Base-by-base conservation (phyloP, 2,797 vertebrate genomes). In the Brachyrhaphis roseni region DNA sequence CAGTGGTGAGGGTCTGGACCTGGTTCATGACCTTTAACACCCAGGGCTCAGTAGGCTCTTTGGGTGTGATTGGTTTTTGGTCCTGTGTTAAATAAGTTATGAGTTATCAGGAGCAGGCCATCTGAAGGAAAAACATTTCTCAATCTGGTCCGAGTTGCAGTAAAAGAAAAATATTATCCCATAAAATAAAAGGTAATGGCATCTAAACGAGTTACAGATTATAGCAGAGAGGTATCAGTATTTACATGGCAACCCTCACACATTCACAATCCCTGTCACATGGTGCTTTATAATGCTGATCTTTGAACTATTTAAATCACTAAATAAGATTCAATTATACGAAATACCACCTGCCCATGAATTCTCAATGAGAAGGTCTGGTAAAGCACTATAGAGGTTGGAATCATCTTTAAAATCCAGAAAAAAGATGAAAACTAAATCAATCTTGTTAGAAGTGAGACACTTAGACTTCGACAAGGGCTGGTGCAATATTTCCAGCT, bases 21-120 rank as follows among this genome's bases (percentile, higher is more conserved):
- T 85, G 85, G 84, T 74, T 87, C 78, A 31, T 82, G 90, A 93
- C 91, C 90, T 88, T 90, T 88, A 84, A 76, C 86, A 87, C 78
- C 43, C n/a, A 3, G 34, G 75, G 82, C 86, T 85, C 68, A 72
- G 2, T 49, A 74, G 68, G 79, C 72, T 72, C 80, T 87, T 87
- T 88, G 82, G 74, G 49, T 78, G 79, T 85, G 76, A 87, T 88
- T 92, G 81, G 88, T 84, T 89, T 71, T 90, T 78, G 86, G 64
- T 73, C 62, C 51, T 51, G 49, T 76, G 43, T 78, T 78, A 81
- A 79, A 86, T 59, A 84, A 55, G 72, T 83, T 77, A 36, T 1
- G 26, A 49, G 43, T 62, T 84, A 84, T 80, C 39, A 16, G 20
- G 12, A 43, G 43, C 62, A 64, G 28, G 74, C 72, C 16, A 84